Conservation (phyloP, 2,113 vertebrate species). For the Zosterops borbonicus region DNA sequence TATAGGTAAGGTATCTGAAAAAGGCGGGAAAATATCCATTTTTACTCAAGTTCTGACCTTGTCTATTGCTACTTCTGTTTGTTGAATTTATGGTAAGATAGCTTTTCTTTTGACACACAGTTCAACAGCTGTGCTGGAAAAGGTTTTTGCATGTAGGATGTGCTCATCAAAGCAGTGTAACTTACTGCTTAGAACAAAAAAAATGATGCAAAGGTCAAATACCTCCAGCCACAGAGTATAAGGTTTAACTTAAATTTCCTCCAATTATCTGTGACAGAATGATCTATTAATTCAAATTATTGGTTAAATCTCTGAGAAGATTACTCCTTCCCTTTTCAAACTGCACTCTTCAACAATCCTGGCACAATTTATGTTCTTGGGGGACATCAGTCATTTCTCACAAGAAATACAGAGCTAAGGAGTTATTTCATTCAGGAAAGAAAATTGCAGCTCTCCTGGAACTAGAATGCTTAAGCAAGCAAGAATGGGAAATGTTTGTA, state of each 20-base stretch:
- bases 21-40: background rate
- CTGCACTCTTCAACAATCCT: background rate
- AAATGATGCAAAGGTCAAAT: background rate
- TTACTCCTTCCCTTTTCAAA: background rate
- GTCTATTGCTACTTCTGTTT: background rate
- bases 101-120: background rate
- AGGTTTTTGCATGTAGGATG: background rate
- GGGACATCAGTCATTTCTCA: background rate
- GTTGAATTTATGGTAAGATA: background rate
- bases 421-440: background rate
- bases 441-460: background rate
- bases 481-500: background rate
- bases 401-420: background rate
- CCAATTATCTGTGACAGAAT: background rate
- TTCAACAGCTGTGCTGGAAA: background rate
- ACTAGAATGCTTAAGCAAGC: background rate
- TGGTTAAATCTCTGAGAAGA: background rate
- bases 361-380: background rate
- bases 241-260: background rate
- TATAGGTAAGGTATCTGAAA: background rate
- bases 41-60: background rate
- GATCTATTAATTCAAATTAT: background rate
- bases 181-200: background rate
- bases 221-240: background rate
- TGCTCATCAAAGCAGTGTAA: background rate